Evolutionary conservation across 2,113 vertebrate genomes (phyloP).

Genomic region (Chionomys nivalis): DNA sequence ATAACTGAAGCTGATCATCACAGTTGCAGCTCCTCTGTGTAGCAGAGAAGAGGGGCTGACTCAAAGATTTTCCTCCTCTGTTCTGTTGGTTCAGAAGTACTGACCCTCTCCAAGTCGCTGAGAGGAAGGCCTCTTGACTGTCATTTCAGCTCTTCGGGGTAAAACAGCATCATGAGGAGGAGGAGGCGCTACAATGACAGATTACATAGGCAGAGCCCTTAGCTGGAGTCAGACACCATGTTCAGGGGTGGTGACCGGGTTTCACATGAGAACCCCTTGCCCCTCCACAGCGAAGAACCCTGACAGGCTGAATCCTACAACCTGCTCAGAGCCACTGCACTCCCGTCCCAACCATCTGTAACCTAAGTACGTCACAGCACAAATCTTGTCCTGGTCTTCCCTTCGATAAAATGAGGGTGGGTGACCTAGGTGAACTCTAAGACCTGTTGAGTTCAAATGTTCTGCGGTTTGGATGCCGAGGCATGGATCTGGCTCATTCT

Average conservation of each 20-base stretch:
- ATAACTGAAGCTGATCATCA: too few species aligned
- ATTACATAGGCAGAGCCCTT: rapidly evolving
- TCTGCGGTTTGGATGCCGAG: neutral
- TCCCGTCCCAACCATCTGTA: neutral
- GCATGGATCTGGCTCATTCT: neutral
- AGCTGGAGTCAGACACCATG: neutral
- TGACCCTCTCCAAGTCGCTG: neutral
- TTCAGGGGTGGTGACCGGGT: too few species aligned
- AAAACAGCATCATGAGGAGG: rapidly evolving
- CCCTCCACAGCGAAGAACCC: neutral
- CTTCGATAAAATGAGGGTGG: neutral
- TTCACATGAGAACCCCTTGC: neutral
- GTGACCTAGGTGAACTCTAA: neutral
- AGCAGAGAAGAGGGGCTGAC: neutral
- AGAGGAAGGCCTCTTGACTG: neutral
- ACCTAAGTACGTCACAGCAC: neutral
- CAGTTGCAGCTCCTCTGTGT: neutral
- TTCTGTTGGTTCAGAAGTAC: neutral
- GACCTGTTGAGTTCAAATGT: neutral
- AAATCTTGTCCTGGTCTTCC: neutral
- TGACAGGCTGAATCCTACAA: neutral
- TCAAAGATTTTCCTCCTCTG: neutral
- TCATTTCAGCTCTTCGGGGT: neutral
- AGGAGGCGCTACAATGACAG: rapidly evolving
- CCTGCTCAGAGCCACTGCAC: neutral